phyloP scores from a whole-genome alignment of 2,113 vertebrate species.

The Cnemophilus loriae region DNA sequence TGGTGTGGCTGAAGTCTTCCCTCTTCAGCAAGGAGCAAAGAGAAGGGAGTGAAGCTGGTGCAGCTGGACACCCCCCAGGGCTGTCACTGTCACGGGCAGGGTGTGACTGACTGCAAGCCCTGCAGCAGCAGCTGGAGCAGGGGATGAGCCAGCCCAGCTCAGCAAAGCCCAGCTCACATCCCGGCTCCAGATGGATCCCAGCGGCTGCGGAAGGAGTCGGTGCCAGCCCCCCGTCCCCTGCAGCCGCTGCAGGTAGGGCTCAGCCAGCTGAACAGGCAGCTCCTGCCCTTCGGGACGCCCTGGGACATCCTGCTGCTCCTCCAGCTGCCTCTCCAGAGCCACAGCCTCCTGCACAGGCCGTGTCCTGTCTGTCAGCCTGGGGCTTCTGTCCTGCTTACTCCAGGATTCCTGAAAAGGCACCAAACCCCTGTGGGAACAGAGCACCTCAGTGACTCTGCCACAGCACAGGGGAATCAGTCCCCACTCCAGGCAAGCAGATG shows the following conservation, averaged over 20 bases:
- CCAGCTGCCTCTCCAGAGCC: not conserved
- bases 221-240: not conserved
- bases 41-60: not conserved
- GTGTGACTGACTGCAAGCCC: not conserved
- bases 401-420: not conserved
- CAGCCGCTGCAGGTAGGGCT: not conserved
- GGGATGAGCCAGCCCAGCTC: not conserved
- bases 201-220: not conserved
- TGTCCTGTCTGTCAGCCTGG: not conserved
- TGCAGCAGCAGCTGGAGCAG: not conserved
- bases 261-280: not conserved
- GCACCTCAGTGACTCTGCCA: not conserved
- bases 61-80: not conserved
- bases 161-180: not conserved
- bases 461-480: not conserved
- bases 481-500: not conserved
- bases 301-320: not conserved
- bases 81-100: not conserved
- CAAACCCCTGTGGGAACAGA: not conserved
- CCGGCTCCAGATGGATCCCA: not conserved
- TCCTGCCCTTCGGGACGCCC: not conserved
- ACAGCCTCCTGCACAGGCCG: not conserved
- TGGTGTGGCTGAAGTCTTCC: not conserved
- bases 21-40: not conserved
- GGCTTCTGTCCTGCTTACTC: not conserved